Conservation (phyloP, 2,888 invertebrate genomes). For the Dendrolimus houi region DNA sequence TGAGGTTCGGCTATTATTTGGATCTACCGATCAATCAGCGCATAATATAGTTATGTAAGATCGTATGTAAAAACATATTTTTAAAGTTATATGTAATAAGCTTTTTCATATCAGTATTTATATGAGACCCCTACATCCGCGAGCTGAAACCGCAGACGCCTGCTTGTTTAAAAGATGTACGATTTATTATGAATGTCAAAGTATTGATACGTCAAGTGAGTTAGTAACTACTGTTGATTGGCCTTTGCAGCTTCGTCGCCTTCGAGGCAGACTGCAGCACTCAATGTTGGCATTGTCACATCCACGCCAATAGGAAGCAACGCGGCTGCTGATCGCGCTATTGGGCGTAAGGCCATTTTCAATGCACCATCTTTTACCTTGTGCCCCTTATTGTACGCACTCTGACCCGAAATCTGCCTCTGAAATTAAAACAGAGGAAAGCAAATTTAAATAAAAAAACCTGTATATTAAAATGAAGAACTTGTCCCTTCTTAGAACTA, state of each 20-base stretch:
- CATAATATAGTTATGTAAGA: too few relatives aligned
- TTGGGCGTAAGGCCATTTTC: slow-evolving; percentile 75
- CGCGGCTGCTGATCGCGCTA: slow-evolving; percentile 68
- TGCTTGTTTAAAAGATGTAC: too few relatives aligned
- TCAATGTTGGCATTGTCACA: slow-evolving; percentile 63
- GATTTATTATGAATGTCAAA: too few relatives aligned
- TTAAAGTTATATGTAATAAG: too few relatives aligned
- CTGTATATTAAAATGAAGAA: not conserved
- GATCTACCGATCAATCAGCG: too few relatives aligned
- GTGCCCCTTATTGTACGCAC: slow-evolving; percentile 62
- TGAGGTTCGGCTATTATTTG: too few relatives aligned
- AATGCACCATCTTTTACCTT: slow-evolving; percentile 77
- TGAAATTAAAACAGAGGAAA: slow-evolving; percentile 5
- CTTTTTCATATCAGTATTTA: too few relatives aligned
- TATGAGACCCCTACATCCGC: too few relatives aligned
- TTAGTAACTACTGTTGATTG: slow-evolving; percentile 38
- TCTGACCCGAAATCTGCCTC: slow-evolving; percentile 59
- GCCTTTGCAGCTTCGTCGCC: slow-evolving; percentile 62
- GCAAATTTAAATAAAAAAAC: not conserved
- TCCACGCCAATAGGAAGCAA: slow-evolving; percentile 73
- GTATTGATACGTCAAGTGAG: not conserved
- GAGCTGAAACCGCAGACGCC: too few relatives aligned
- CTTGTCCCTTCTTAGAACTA: too few relatives aligned
- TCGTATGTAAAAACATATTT: too few relatives aligned
- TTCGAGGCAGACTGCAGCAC: slow-evolving; percentile 54